Conservation (phyloP, 2,113 vertebrate genomes). For the Monopterus albus region DNA sequence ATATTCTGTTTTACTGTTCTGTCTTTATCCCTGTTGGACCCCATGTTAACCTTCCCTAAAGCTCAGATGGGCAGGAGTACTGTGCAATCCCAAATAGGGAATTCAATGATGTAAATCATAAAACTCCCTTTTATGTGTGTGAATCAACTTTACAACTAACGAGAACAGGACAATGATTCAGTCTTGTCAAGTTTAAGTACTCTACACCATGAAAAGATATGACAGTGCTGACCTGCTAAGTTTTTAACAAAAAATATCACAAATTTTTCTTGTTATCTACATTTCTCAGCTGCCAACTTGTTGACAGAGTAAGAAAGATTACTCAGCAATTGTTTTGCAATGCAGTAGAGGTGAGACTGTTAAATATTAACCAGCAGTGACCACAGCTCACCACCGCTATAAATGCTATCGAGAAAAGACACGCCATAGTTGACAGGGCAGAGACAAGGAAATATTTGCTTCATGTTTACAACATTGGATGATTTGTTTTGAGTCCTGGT, state of each 20-base stretch:
- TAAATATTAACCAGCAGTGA: constrained; percentile 35
- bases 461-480: constrained; percentile 1
- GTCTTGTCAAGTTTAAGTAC: neutral
- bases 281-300: neutral
- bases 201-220: neutral
- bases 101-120: constrained; percentile 7
- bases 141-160: constrained; percentile 21
- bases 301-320: constrained; percentile 7
- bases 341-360: neutral
- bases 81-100: constrained; percentile 11
- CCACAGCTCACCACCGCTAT: neutral
- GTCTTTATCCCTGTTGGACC: neutral
- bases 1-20: neutral
- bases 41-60: constrained; percentile 8
- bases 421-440: neutral
- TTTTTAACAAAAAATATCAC: neutral
- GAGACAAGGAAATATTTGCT: constrained; percentile 8
- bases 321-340: neutral
- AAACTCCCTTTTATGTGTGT: constrained; percentile 9
- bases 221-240: neutral
- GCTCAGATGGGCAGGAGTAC: constrained; percentile 38
- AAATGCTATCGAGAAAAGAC: neutral
- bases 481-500: constrained; percentile 17
- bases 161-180: neutral
- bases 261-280: neutral